Conservation (phyloP, 2,888 invertebrate genomes). For the Acrobasis consociella region DNA sequence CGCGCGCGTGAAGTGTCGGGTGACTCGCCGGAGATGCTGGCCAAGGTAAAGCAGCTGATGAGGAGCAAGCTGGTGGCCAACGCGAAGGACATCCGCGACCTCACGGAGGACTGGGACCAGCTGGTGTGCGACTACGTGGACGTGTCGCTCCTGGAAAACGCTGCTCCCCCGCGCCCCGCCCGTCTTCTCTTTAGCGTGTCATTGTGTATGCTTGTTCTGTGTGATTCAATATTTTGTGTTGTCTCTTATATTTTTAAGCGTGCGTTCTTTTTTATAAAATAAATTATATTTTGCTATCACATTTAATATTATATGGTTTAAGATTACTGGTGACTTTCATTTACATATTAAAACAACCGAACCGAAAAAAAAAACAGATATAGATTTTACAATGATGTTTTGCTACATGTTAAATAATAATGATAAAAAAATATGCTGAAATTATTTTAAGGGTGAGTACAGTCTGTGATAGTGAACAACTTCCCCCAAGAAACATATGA, state of each 20-base stretch:
- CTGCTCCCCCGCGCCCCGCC: background rate
- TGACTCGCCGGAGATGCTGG: conserved; percentile 53
- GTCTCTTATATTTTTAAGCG: conserved; percentile 3
- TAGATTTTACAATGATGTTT: no score
- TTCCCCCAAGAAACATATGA: no score
- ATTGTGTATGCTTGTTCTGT: background rate
- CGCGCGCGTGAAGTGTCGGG: conserved; percentile 45
- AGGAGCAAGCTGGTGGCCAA: conserved; percentile 59
- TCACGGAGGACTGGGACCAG: conserved; percentile 70
- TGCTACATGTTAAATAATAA: no score
- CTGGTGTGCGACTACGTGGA: conserved; percentile 71
- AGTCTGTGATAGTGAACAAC: no score
- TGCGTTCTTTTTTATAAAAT: background rate
- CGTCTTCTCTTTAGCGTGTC: background rate
- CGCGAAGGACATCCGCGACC: conserved; percentile 60
- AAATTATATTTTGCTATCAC: background rate
- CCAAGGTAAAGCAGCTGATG: conserved; percentile 62
- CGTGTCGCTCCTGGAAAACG: conserved; percentile 44
- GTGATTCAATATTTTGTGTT: background rate
- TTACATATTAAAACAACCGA: no score
- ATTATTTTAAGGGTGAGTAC: no score
- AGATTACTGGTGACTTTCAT: no score
- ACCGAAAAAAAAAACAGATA: no score
- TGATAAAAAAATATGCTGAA: no score
- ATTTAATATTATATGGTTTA: no score